Conservation (phyloP, 2,797 vertebrate species). For the Sebastiscus albofasciatus region DNA sequence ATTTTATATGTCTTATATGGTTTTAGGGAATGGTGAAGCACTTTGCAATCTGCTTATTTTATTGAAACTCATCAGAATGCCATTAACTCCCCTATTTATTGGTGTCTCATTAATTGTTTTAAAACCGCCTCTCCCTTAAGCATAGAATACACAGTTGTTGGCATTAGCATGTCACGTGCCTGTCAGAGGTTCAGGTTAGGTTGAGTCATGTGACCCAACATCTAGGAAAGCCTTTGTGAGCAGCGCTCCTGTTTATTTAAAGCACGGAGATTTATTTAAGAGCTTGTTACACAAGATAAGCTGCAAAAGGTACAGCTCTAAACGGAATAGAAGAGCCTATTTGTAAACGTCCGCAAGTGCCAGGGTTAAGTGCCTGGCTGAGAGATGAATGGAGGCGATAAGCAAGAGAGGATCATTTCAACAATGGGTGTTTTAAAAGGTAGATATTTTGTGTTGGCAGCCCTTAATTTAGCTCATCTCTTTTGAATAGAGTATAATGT, state of each 20-base stretch:
- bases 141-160: not conserved
- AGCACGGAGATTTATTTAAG: slow-evolving; percentile 79
- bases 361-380: slow-evolving; percentile 47
- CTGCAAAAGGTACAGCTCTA: slow-evolving; percentile 65
- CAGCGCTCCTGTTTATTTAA: slow-evolving; percentile 72
- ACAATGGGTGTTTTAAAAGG: slow-evolving; percentile 57
- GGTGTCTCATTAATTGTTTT: not conserved
- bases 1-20: not conserved
- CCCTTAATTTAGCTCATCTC: slow-evolving; percentile 65
- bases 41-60: slow-evolving; percentile 1
- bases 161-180: slow-evolving; percentile 1
- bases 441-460: slow-evolving; percentile 55
- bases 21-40: not conserved
- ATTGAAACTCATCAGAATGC: not conserved
- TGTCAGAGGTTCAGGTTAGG: slow-evolving; percentile 21
- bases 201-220: slow-evolving; percentile 51
- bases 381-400: slow-evolving; percentile 59
- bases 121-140: not conserved
- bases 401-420: slow-evolving; percentile 38
- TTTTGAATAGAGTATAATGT: slow-evolving; percentile 52
- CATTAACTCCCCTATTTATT: not conserved
- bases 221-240: slow-evolving; percentile 52
- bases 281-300: slow-evolving; percentile 76
- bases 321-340: slow-evolving; percentile 71
- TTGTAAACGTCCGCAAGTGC: slow-evolving; percentile 62